Percentiles rank a stretch among this genome's conserved stretches.
phyloP scores from a whole-genome alignment of 2,113 vertebrate species.

The Ctenodactylus gundi region DNA sequence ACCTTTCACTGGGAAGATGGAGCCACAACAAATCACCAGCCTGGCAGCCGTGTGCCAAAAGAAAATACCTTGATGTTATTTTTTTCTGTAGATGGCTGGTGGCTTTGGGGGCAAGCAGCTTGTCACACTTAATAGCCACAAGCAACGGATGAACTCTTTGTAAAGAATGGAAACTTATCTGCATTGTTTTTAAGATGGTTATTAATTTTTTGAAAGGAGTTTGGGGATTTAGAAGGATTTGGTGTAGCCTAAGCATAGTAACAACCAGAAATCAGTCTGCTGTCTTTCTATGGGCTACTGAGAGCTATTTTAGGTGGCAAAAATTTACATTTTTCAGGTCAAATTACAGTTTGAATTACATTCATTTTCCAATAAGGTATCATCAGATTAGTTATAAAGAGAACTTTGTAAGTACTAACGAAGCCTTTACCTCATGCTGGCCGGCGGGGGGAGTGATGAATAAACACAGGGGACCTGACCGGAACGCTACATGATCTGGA shows the following conservation, averaged over 20 bases:
- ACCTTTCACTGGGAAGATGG: background rate
- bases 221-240: slow-evolving; percentile 35
- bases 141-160: background rate
- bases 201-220: background rate
- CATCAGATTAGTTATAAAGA: slow-evolving; percentile 17
- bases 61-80: background rate
- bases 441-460: background rate
- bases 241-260: background rate
- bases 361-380: background rate
- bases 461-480: slow-evolving; percentile 19
- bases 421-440: background rate
- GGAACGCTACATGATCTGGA: background rate
- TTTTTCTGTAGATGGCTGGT: background rate
- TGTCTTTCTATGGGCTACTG: background rate
- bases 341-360: slow-evolving; percentile 15
- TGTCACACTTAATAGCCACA: background rate
- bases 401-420: slow-evolving; percentile 18
- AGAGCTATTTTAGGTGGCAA: background rate
- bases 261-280: background rate
- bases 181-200: background rate
- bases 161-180: background rate
- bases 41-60: background rate
- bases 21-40: background rate
- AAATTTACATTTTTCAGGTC: background rate
- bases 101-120: background rate